Evolutionary conservation across 2,888 invertebrate genomes (phyloP).

Genomic region (Morinoia aosen): DNA sequence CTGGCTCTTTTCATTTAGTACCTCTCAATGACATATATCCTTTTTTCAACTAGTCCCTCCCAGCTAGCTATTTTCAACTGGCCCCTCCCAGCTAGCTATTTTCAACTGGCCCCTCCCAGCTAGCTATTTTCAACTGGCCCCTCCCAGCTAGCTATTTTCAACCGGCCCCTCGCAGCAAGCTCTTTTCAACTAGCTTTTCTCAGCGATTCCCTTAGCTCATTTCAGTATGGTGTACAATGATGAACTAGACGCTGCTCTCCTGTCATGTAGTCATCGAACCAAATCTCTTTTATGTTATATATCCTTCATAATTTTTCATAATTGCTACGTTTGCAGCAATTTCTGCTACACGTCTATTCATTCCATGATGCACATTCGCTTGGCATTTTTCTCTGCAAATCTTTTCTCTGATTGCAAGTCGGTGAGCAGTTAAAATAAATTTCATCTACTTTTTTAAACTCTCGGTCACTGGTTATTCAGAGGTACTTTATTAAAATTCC

Average conservation of each 20-base stretch:
- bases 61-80: background rate
- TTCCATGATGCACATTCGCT: conserved; percentile 4
- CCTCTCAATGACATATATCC: background rate
- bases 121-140: too few relatives aligned
- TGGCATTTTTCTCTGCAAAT: background rate
- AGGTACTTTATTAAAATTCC: background rate
- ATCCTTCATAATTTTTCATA: background rate
- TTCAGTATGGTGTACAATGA: background rate
- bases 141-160: too few relatives aligned
- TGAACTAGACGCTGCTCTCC: background rate
- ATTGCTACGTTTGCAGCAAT: background rate
- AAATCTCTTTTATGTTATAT: background rate
- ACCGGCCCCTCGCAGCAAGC: too few relatives aligned
- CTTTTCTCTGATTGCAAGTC: background rate
- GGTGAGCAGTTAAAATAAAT: background rate
- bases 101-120: too few relatives aligned
- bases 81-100: background rate
- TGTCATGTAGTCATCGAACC: background rate
- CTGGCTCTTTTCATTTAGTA: background rate
- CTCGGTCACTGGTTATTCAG: background rate
- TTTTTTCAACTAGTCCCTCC: too few relatives aligned
- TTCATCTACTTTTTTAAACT: background rate
- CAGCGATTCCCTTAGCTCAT: too few relatives aligned
- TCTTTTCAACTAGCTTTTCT: too few relatives aligned
- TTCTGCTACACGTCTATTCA: background rate